Evolutionary conservation across 2,113 vertebrate genomes (phyloP).

Genomic region (Rhynchomys soricoides): DNA sequence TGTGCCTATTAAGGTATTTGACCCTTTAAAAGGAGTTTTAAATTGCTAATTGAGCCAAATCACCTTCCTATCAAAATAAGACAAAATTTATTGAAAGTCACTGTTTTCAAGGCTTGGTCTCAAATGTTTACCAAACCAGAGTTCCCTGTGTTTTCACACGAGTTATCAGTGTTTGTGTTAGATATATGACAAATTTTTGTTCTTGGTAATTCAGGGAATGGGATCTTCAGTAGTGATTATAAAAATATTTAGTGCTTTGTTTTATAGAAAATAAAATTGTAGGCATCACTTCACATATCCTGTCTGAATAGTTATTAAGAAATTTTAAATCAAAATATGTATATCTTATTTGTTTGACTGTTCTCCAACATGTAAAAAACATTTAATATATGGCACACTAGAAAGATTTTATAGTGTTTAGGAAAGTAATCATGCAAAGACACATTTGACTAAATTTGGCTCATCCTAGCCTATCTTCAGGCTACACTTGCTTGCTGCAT

Average conservation of each 20-base stretch:
- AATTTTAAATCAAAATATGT: constrained; percentile 9
- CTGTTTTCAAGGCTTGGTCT: neutral
- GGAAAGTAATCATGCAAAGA: constrained; percentile 48
- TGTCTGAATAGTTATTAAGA: neutral
- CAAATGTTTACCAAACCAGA: neutral
- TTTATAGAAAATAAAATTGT: neutral
- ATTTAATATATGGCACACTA: constrained; percentile 48
- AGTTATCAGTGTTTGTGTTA: neutral
- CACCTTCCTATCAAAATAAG: neutral
- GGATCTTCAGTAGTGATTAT: neutral
- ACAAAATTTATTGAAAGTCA: neutral
- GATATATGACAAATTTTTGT: neutral
- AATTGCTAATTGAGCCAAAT: constrained; percentile 23
- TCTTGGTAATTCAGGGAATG: neutral
- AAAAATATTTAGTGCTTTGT: neutral
- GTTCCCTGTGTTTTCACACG: neutral
- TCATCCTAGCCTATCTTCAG: constrained; percentile 59
- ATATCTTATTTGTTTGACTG: constrained; percentile 19
- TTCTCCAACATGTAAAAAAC: constrained; percentile 28
- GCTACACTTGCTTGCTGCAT: constrained; percentile 51
- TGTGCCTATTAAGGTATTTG: neutral
- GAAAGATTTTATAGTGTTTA: neutral
- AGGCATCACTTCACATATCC: neutral
- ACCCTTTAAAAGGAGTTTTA: neutral
- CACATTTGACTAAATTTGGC: constrained; percentile 32